Conservation (phyloP, 1,140 invertebrate species). For the Sycophaga agraensis region DNA sequence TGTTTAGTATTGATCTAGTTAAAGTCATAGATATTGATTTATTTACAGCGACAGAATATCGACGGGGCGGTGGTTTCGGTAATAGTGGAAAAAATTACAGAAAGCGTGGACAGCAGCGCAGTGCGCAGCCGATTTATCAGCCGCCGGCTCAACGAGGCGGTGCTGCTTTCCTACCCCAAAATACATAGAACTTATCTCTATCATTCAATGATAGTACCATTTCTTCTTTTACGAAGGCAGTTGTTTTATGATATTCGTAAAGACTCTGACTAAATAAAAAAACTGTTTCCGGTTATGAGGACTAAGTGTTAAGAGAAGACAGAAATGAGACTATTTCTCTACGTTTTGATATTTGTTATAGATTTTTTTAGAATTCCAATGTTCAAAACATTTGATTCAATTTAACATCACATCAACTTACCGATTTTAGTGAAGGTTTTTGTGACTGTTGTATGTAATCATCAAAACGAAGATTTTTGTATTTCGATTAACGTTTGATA, state of each 20-base stretch:
- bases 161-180: slow-evolving; percentile 1
- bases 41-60: slow-evolving; percentile 43
- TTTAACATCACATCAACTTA: too few relatives aligned
- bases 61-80: slow-evolving; percentile 33
- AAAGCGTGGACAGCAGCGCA: slow-evolving; percentile 46
- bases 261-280: too few relatives aligned
- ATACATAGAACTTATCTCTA: slow-evolving; percentile 1
- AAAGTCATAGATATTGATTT: too few relatives aligned
- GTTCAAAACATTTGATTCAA: too few relatives aligned
- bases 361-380: too few relatives aligned
- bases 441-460: too few relatives aligned
- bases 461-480: too few relatives aligned
- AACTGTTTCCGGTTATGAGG: not conserved
- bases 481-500: too few relatives aligned
- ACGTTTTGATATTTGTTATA: too few relatives aligned
- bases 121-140: slow-evolving; percentile 53
- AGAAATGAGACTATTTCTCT: too few relatives aligned
- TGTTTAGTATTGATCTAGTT: too few relatives aligned
- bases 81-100: slow-evolving; percentile 42
- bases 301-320: slow-evolving; percentile 4
- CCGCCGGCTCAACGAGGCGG: slow-evolving; percentile 49
- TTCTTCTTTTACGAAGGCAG: not conserved
- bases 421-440: too few relatives aligned
- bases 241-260: slow-evolving; percentile 1
- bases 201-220: not conserved